Evolutionary conservation across 2,797 vertebrate species (phyloP), one percentile per base, ranked within the genome.

Genomic region (Syngnathus acus): DNA sequence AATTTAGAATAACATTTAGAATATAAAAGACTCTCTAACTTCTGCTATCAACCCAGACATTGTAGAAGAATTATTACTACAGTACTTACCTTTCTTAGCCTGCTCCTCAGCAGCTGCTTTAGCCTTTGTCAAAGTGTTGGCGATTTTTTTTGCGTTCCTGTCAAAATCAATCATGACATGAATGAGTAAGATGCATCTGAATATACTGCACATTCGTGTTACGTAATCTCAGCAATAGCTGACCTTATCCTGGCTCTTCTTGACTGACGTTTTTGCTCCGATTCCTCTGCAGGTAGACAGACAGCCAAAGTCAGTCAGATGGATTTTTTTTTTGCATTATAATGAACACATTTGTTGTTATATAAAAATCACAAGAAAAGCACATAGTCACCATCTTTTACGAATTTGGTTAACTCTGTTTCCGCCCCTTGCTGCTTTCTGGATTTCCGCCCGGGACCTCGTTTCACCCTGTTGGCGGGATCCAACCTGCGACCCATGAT

Each of bases 401-500:
- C 79, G 71, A 95, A 93, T 6, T 91, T 93, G 65, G 83, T 80
- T 64, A 98, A 83, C 77, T 99, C 96, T 0, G 90, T 93, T 82
- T 99, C 96, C 0, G 96, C 95, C 13, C 96, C 95, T 40, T 91
- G 88, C 83, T 99, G 96, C 76, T 99, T 99, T 55, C 84, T 92
- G 65, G 95, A 71, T 80, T 98, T 98, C 39, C 91, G 93, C 45
- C 96, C 96, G 0, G 95, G 96, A 1, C 96, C 96, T 43, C 93
- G 89, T 74, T 94, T 96, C 82, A 92, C 93, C 77, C 92, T 89
- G 70, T 66, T 92, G 45, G 86, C 89, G 68, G 94, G 94, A 82
- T 98, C 95, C 74, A 98, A 85, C 71, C 93, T 97, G 42, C 96
- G 91, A 79, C 96, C 96, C 96, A 99, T 98, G 76, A 73, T 72